These are phyloP conservation scores for Pelosia muscerda DNA, from an alignment of 2,888 invertebrate genomes.

Conservation along the genomic window DNA sequence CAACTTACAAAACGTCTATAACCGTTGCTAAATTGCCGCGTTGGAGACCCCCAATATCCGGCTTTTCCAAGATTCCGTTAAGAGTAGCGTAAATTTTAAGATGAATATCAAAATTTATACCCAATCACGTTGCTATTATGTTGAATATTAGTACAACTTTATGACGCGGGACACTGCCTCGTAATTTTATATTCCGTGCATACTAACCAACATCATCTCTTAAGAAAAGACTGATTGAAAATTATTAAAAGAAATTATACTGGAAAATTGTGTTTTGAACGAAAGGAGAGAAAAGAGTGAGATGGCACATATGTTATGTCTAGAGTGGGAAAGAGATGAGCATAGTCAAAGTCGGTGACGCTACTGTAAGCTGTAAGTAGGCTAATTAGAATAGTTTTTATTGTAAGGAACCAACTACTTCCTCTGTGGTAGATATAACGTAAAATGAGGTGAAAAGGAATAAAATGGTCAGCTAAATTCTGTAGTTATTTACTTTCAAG, in stretches of 20 bases:
- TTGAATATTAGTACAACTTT: not conserved
- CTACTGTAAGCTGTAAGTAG: slow-evolving; percentile 1
- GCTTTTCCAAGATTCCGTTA: no score
- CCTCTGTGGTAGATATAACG: no score
- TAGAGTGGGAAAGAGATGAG: not conserved
- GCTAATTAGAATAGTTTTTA: slow-evolving; percentile 1
- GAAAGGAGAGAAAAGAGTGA: not conserved
- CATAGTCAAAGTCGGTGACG: not conserved
- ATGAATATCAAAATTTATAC: no score
- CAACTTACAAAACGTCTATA: no score
- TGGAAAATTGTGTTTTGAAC: not conserved
- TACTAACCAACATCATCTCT: slow-evolving; percentile 1
- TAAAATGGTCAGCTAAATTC: no score
- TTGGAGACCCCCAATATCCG: no score
- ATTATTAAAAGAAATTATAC: not conserved
- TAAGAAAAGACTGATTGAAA: slow-evolving; percentile 4
- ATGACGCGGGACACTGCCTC: not conserved
- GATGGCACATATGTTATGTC: not conserved
- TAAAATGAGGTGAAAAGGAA: no score
- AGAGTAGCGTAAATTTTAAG: no score
- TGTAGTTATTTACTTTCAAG: no score
- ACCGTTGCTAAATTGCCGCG: no score
- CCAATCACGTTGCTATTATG: not conserved
- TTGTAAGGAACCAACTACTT: no score
- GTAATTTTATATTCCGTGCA: not conserved